These are phyloP conservation scores for Bufo bufo DNA, from an alignment of 2,113 vertebrate genomes.

Conservation along the genomic window DNA sequence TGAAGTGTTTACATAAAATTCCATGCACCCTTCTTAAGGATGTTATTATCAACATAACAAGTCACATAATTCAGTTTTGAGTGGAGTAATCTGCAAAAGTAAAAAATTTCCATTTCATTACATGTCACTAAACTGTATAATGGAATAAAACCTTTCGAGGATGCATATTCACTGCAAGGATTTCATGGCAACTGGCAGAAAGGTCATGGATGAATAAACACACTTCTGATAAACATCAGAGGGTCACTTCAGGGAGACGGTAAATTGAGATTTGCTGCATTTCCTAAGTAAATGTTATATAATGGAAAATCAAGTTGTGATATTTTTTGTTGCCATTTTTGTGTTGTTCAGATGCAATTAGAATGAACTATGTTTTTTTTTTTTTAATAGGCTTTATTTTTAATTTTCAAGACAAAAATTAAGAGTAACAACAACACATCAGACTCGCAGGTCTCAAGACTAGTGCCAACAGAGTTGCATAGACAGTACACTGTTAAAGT, in stretches of 20 bases:
- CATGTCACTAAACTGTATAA: background rate
- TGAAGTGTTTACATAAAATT: background rate
- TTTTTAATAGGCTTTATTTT: too few species aligned
- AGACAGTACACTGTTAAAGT: too few species aligned
- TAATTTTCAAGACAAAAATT: too few species aligned
- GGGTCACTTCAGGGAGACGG: background rate
- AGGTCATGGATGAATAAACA: background rate
- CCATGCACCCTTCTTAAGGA: background rate
- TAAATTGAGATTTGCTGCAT: background rate
- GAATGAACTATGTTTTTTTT: too few species aligned
- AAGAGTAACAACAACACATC: too few species aligned
- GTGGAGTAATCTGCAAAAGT: background rate
- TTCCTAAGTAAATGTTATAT: background rate
- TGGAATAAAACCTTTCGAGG: background rate
- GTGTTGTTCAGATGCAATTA: background rate
- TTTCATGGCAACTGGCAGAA: background rate
- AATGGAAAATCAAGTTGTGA: background rate
- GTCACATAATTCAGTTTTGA: background rate
- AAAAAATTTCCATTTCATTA: background rate
- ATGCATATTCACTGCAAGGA: background rate
- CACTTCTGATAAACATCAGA: background rate
- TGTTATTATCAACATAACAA: background rate
- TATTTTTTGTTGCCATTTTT: background rate
- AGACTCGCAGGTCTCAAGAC: too few species aligned
- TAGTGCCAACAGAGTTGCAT: too few species aligned